phyloP scores from a whole-genome alignment of 2,113 vertebrate genomes.

The Probosciger aterrimus region DNA sequence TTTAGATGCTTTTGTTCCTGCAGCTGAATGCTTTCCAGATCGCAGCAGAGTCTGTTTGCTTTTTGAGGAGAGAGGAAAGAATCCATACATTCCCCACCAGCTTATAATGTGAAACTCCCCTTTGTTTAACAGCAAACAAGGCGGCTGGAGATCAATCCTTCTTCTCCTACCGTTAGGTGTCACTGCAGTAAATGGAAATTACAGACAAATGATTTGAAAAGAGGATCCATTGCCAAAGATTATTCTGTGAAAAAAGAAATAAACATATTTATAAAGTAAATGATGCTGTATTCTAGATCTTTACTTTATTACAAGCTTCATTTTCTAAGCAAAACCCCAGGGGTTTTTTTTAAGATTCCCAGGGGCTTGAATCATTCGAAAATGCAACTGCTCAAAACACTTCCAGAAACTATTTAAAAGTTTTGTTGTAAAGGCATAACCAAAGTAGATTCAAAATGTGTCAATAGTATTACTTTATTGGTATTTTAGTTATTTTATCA shows the following conservation, averaged over 20 bases:
- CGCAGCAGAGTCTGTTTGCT: slow-evolving; percentile 43
- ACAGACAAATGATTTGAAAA: slow-evolving; percentile 46
- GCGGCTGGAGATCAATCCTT: slow-evolving; percentile 40
- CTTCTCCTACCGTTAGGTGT: slow-evolving; percentile 65
- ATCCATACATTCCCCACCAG: slow-evolving; percentile 41
- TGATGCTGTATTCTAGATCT: not conserved
- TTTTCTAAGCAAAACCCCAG: not conserved
- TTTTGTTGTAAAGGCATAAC: not conserved
- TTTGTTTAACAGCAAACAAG: slow-evolving; percentile 64
- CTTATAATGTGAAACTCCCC: not conserved
- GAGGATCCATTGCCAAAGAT: not conserved
- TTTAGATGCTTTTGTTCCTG: slow-evolving; percentile 53
- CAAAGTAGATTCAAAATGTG: not conserved
- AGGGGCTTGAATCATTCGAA: not conserved
- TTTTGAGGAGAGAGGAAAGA: slow-evolving; percentile 38
- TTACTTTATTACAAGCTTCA: not conserved
- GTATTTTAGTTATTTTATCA: not conserved
- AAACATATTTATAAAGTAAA: not conserved
- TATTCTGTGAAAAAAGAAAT: not conserved
- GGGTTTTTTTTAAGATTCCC: not conserved
- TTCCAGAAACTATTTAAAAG: not conserved
- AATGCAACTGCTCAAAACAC: not conserved
- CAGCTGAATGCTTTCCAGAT: slow-evolving; percentile 50
- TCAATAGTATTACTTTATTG: not conserved
- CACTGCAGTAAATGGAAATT: slow-evolving; percentile 68